These are phyloP conservation scores for Macropus fuliginosus DNA, from an alignment of 2,797 vertebrate species.

Conservation along the genomic window DNA sequence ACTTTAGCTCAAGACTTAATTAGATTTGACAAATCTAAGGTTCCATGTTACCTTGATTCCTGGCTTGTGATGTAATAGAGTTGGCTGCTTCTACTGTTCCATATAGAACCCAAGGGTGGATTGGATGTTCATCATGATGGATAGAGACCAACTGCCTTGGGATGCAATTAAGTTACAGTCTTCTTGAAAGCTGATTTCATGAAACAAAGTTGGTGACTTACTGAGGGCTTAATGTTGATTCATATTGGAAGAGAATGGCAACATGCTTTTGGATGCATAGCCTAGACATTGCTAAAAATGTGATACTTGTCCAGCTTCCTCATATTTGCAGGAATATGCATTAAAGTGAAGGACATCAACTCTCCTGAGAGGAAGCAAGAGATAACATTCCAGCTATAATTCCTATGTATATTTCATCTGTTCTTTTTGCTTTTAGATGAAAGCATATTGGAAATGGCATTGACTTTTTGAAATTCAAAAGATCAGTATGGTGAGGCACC, in stretches of 20 bases:
- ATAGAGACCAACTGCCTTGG: neutral
- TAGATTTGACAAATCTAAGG: neutral
- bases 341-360: neutral
- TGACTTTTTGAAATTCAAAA: neutral
- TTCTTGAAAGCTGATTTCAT: neutral
- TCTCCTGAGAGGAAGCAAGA: neutral
- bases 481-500: neutral
- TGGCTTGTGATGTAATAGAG: neutral
- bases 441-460: neutral
- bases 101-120: neutral
- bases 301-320: neutral
- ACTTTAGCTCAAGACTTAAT: neutral
- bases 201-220: neutral
- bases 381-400: neutral
- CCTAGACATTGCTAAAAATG: neutral
- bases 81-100: neutral
- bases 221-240: neutral
- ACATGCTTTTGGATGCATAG: neutral
- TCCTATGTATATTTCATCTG: neutral
- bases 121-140: neutral
- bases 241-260: neutral
- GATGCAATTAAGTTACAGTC: neutral
- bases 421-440: neutral
- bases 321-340: neutral
- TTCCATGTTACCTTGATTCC: neutral